Base-by-base conservation (phyloP, 2,888 invertebrate species). In the Zele albiditarsus region DNA sequence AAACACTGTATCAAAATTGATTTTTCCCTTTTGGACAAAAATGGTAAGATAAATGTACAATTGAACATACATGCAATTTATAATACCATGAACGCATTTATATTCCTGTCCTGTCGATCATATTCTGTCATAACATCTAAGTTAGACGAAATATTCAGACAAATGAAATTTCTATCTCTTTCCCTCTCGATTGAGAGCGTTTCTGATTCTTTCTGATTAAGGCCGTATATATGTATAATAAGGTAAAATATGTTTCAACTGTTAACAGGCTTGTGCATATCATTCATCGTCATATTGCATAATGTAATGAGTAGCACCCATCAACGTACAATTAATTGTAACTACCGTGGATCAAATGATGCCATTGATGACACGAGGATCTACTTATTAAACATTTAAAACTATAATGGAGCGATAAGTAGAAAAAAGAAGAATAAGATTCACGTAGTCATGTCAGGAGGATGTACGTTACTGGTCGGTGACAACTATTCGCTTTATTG, bases 281-380 rank as follows among this genome's bases (percentile, higher is more conserved):
- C 16, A 28, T 60, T 25, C 14, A 60, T 16, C 25, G 28, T n/a
- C 25, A n/a, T 60, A 10, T 25, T 60, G 3, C 60, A 16, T 27
- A 60, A 60, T 28, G 14, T 60, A 1, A 60, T 60, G n/a, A 60
- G 60, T 60, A 60, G 60, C 28, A 60, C n/a, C 28, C 14, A 60
- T 60, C 27, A 28, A 3, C 28, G 14, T 27, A 28, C n/a, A 60
- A 60, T 60, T 60, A 60, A 3, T 60, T 10, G 0, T 46, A 46
- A 46, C 53, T 0, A 60, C 25, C 60, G n/a, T 60, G 28, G 14
- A 28, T 60, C 5, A 3, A 16, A 60, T 27, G 8, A 14, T 60
- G 6, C 14, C n/a, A 27, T 28, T 28, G 60, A 28, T 28, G 53
- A 53, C 53, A 20, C n/a, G 53, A 4, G 20, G 10, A 60, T 60